Base-by-base conservation (phyloP, 1,140 invertebrate species). In the Drosophila yakuba region DNA sequence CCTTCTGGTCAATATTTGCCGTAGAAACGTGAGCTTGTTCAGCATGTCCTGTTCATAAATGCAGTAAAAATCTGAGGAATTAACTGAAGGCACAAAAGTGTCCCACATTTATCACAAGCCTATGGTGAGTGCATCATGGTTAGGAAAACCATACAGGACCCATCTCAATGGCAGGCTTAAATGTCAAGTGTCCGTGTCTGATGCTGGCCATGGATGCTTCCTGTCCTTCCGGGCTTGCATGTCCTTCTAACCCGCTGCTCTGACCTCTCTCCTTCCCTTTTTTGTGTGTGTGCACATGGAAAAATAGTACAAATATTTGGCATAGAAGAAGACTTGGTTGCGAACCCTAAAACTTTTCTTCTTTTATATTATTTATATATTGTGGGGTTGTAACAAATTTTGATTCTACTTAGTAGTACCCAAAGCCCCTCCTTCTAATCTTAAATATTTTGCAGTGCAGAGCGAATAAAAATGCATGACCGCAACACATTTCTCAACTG, bases 401-500 rank as follows among this genome's bases (percentile, higher is more conserved):
- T 4, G 4, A 5, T 25, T 25, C 4, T 25, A 25, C 4, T 25
- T 5, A 4, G 0, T 4, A 25, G 25, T 4, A 25, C 25, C 25
- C 4, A 25, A 25, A 25, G 25, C 25, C 25, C 0, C 25, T 25
- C 4, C 4, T 25, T 5, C 17, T 35, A 23, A 36, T 25, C 14
- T 15, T 1, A 14, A 15, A 0, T 20, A 36, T 15, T 71, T 56
- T 63, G 50, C 38, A 51, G 60, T 68, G 64, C 1, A 51, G 7
- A 39, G 11, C 32, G 62, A 69, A 86, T 83, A 79, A 88, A 86
- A 83, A 88, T 86, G 83, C 83, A 86, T 86, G 83, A 88, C 83
- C 83, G 67, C 83, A 86, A 88, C 60, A 88, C 83, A 88, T 86
- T 83, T 79, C 71, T 82, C 83, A 76, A 56, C 52, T 50, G 58